Percentiles rank a stretch among this genome's conserved stretches.
phyloP scores from a whole-genome alignment of 2,113 vertebrate species.

The Antechinus stuartii region DNA sequence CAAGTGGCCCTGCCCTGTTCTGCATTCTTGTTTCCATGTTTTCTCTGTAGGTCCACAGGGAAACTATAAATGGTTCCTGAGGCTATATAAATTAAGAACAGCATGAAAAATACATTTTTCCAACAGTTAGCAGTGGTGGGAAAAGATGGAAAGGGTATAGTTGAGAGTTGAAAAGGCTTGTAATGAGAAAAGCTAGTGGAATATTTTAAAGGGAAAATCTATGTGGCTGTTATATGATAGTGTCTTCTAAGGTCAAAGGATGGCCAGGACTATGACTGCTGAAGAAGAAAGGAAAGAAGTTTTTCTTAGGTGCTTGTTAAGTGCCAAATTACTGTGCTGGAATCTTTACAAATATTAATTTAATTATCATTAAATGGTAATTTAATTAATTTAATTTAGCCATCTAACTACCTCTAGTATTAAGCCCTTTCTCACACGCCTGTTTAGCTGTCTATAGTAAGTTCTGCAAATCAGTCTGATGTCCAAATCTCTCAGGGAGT shows the following conservation, averaged over 20 bases:
- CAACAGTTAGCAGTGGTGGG: not conserved
- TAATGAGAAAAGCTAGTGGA: not conserved
- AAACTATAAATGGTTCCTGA: not conserved
- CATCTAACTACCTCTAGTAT: not conserved
- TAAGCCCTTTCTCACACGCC: not conserved
- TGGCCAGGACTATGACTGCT: not conserved
- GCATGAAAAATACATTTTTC: not conserved
- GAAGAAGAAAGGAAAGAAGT: not conserved
- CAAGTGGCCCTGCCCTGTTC: not conserved
- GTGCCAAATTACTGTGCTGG: not conserved
- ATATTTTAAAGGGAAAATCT: not conserved
- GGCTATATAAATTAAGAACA: not conserved
- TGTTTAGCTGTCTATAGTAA: not conserved
- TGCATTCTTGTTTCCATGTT: not conserved
- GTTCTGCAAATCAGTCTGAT: not conserved
- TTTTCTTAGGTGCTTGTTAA: not conserved
- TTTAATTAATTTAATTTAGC: not conserved
- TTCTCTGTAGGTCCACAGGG: not conserved
- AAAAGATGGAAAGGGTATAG: not conserved
- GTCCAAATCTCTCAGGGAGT: not conserved
- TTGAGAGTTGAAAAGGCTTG: not conserved
- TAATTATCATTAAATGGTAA: too few species aligned
- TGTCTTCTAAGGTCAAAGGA: not conserved
- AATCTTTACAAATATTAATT: not conserved
- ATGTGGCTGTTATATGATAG: not conserved